A percentile compares a stretch with the other conserved stretches of the same genome.
Conservation (phyloP, 2,888 invertebrate species). For the Antitype chi region DNA sequence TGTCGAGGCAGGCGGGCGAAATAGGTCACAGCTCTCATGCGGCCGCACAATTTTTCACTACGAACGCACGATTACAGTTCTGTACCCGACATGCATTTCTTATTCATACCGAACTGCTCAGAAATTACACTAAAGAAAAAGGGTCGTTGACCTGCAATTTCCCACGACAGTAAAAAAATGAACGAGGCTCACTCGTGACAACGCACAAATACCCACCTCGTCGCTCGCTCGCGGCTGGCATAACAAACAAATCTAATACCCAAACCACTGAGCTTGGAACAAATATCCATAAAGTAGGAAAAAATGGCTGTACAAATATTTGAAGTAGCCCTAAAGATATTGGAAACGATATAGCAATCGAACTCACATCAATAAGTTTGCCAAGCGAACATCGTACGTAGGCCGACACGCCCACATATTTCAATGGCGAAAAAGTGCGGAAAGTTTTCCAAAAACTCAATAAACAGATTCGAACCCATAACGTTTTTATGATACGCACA, state of each 20-base stretch:
- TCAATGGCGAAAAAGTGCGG: conserved; percentile 39
- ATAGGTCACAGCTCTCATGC: conserved; percentile 48
- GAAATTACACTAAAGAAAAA: background rate
- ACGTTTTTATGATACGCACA: conserved; percentile 63
- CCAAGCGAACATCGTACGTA: conserved; percentile 20
- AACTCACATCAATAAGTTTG: conserved; percentile 33
- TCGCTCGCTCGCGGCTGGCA: conserved; percentile 11
- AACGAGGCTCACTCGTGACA: conserved; percentile 11
- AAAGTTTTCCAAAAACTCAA: conserved; percentile 60
- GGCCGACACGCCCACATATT: conserved; percentile 33
- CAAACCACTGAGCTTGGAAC: conserved; percentile 39
- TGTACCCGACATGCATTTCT: conserved; percentile 42
- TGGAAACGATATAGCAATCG: conserved; percentile 48
- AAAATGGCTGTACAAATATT: conserved; percentile 50
- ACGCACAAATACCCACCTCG: background rate
- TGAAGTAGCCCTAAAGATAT: conserved; percentile 42
- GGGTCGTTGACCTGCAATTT: conserved; percentile 23
- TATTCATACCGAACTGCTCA: conserved; percentile 39
- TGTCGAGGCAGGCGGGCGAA: conserved; percentile 23
- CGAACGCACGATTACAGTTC: conserved; percentile 39
- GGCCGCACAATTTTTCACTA: conserved; percentile 39
- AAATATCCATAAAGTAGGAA: conserved; percentile 39
- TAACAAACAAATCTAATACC: conserved; percentile 41
- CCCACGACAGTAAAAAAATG: conserved; percentile 34
- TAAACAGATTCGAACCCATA: conserved; percentile 65